Conservation (phyloP, 2,888 invertebrate species). For the Agrochola lota region DNA sequence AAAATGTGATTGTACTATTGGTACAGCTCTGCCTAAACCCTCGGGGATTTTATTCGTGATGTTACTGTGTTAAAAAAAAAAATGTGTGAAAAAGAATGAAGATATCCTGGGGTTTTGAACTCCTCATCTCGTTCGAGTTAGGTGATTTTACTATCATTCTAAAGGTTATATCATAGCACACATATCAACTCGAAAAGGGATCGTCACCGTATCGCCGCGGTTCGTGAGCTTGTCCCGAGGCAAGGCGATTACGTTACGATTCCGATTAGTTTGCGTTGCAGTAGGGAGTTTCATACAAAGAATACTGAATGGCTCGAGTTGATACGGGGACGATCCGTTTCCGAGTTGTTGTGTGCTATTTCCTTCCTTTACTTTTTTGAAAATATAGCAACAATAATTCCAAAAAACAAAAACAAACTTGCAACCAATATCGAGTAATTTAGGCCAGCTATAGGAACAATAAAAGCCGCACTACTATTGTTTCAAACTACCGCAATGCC, state of each 20-base stretch:
- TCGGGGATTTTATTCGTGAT: background rate
- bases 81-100: background rate
- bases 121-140: background rate
- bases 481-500: conserved; percentile 42
- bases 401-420: background rate
- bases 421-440: conserved; percentile 2
- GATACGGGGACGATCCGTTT: no score
- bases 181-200: no score
- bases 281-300: no score
- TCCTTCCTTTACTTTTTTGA: background rate
- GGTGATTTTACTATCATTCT: background rate
- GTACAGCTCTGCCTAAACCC: background rate
- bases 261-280: no score
- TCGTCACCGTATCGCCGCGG: no score
- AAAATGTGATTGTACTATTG: background rate
- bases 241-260: no score
- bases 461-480: conserved; percentile 22
- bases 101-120: background rate
- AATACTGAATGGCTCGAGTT: no score
- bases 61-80: background rate
- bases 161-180: no score
- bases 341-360: no score
- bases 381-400: background rate
- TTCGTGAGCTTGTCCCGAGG: no score
- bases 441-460: conserved; percentile 15